phyloP scores from a whole-genome alignment of 2,888 invertebrate genomes.

The Pherbina coryleti region DNA sequence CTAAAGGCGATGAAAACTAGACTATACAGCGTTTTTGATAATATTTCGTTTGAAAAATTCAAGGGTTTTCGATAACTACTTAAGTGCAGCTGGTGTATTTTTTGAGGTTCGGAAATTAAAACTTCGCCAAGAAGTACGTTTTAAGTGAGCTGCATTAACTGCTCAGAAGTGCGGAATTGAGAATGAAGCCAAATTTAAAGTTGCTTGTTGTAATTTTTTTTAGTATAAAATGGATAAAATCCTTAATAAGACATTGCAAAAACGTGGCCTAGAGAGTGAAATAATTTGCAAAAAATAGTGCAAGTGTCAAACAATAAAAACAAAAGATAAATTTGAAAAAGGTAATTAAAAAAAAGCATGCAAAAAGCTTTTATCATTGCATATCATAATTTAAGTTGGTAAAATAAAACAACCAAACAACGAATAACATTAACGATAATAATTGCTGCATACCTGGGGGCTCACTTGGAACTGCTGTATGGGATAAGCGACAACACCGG shows the following conservation, averaged over 20 bases:
- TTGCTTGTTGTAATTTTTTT: too few species aligned
- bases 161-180: too few species aligned
- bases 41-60: too few species aligned
- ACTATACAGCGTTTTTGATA: too few species aligned
- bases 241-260: neutral
- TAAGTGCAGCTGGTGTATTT: too few species aligned
- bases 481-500: conserved; percentile 88
- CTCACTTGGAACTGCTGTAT: conserved; percentile 93
- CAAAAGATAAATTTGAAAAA: neutral
- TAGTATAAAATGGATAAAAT: neutral
- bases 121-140: too few species aligned
- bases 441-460: conserved; percentile 68
- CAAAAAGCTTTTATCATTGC: neutral
- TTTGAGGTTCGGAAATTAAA: too few species aligned
- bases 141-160: too few species aligned
- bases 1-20: too few species aligned
- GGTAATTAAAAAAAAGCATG: neutral
- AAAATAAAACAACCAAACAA: neutral
- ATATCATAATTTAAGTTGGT: neutral
- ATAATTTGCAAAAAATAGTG: conserved; percentile 36
- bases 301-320: neutral
- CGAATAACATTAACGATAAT: neutral
- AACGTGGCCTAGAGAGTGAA: neutral
- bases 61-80: too few species aligned
- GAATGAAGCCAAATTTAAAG: too few species aligned